Evolutionary conservation across 1,140 invertebrate genomes (phyloP), one percentile per base, ranked within the genome.

Genomic region (Episyrphus balteatus): DNA sequence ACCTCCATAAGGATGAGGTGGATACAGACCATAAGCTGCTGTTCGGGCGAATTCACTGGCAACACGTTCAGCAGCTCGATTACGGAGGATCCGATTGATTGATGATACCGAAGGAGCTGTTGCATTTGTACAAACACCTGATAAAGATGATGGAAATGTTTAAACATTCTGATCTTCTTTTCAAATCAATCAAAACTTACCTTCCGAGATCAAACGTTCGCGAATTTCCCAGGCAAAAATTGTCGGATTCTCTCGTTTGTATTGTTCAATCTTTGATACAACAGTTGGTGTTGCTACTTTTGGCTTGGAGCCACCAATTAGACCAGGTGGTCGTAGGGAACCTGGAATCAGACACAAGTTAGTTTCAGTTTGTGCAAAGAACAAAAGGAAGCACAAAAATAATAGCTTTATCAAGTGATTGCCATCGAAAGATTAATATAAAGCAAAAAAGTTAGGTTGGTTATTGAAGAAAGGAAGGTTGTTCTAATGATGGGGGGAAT

Each of bases 241-340:
- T 46, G 92, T 95, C n/a, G 90, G 91, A 71, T 95, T 94, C 71
- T 95, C 90, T 51, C 91, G 73, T 75, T 95, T 95, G 76, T 95
- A 95, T 69, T 92, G 88, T 71, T 94, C 91, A 62, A 94, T 95
- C 75, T 94, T 95, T 50, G 87, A 86, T 32, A 95, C 91, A 37
- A 95, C 91, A 5, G 89, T 88, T 11, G 92, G 91, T 19, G 95
- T 98, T 49, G 95, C 94, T 46, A 99, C 96, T 73, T 98, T 92
- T 14, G 95, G 95, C 73, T 98, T 98, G 70, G 92, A 96, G 43
- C 96, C 96, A 46, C 95, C 96, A 60, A 99, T 98, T 57, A 97
- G 81, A 42, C 93, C 90, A 32, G 93, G 92, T 56, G 92, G 88
- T 58, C 89, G 78, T 50, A 97, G 78, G 21, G 92, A 94, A 52